Conservation (phyloP, 2,888 invertebrate genomes). For the Octodonta nipae region DNA sequence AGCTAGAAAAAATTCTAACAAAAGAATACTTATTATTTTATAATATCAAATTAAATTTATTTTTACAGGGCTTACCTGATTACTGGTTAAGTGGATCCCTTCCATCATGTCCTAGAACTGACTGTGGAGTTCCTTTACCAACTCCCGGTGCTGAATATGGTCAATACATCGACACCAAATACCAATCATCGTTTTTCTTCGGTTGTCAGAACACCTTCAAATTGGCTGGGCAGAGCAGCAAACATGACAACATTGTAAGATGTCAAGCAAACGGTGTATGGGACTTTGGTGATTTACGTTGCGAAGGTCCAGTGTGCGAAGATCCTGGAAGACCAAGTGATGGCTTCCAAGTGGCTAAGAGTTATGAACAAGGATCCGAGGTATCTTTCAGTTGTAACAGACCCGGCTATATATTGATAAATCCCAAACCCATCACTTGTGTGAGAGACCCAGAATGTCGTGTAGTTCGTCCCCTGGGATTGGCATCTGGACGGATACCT, state of each 20-base stretch:
- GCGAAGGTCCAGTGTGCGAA: conserved; percentile 93
- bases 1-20: no score
- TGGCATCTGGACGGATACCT: conserved; percentile 61
- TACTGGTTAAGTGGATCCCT: conserved; percentile 80
- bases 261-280: conserved; percentile 88
- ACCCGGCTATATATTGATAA: conserved; percentile 85
- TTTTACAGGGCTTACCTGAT: conserved; percentile 59
- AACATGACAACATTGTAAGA: conserved; percentile 81
- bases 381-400: conserved; percentile 80
- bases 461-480: conserved; percentile 77
- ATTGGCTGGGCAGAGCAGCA: conserved; percentile 79
- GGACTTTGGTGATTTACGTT: conserved; percentile 92
- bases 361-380: conserved; percentile 80
- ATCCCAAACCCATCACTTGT: conserved; percentile 80
- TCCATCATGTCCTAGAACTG: conserved; percentile 76
- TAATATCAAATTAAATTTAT: background rate
- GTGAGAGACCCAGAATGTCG: conserved; percentile 87
- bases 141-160: conserved; percentile 92
- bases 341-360: conserved; percentile 71
- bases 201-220: conserved; percentile 93
- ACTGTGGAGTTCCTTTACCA: conserved; percentile 82
- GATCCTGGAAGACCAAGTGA: conserved; percentile 91
- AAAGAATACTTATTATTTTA: no score
- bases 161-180: conserved; percentile 73
- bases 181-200: conserved; percentile 87